Evolutionary conservation across 1,140 invertebrate genomes (phyloP).

Genomic region (Danaus melanippus): DNA sequence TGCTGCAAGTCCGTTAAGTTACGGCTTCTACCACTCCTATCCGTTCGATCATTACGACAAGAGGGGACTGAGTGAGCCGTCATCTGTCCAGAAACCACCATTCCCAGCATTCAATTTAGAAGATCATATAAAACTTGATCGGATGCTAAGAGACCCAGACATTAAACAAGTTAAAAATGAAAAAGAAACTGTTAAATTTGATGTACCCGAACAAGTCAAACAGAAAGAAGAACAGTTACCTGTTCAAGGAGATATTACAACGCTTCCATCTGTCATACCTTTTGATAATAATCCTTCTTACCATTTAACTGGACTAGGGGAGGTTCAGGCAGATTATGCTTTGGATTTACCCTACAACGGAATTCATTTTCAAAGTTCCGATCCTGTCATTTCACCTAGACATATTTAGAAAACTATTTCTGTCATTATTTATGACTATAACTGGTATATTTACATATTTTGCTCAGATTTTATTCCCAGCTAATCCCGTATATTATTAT

Average conservation of each 20-base stretch:
- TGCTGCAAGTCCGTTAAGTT: conserved; percentile 68
- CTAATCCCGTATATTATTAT: conserved; percentile 42
- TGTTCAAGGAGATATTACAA: conserved; percentile 30
- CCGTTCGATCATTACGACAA: conserved; percentile 60
- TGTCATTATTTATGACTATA: conserved; percentile 39
- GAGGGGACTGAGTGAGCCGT: conserved; percentile 43
- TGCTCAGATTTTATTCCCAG: conserved; percentile 49
- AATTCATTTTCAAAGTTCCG: conserved; percentile 64
- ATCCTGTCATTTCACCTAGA: conserved; percentile 65
- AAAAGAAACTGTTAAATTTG: neutral
- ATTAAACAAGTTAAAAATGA: neutral
- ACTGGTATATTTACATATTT: conserved; percentile 46
- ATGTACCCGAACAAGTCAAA: conserved; percentile 1
- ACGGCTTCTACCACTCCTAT: conserved; percentile 61
- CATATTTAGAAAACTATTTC: conserved; percentile 45
- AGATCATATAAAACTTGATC: no score
- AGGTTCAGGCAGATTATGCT: conserved; percentile 64
- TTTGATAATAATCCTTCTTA: conserved; percentile 34
- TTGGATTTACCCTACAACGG: conserved; percentile 65
- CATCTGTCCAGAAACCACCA: conserved; percentile 14
- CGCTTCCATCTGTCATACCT: conserved; percentile 22
- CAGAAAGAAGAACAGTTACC: conserved; percentile 31
- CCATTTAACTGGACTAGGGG: conserved; percentile 46
- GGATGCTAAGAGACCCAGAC: no score
- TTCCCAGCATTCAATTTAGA: neutral